Evolutionary conservation across 2,888 invertebrate genomes (phyloP).

Genomic region (Hymenopus coronatus): DNA sequence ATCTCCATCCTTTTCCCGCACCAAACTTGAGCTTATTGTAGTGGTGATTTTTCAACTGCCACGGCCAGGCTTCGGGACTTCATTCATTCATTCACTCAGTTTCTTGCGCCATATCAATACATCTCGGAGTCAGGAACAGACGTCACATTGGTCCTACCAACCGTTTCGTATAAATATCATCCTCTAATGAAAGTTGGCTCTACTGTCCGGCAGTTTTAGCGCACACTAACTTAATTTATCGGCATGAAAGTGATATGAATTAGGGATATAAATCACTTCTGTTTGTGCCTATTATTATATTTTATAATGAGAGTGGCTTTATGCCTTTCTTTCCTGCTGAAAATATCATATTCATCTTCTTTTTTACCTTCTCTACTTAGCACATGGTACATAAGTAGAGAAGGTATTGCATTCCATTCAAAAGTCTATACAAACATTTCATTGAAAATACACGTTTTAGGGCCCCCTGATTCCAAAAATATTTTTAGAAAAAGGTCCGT

Average conservation of each 20-base stretch:
- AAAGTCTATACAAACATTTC: too few relatives aligned
- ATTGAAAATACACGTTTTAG: too few relatives aligned
- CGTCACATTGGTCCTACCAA: conserved; percentile 7
- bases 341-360: too few relatives aligned
- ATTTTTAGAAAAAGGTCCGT: too few relatives aligned
- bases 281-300: neutral
- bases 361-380: too few relatives aligned
- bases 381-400: too few relatives aligned
- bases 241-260: neutral
- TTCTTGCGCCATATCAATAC: conserved; percentile 35
- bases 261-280: too few relatives aligned
- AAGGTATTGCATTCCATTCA: too few relatives aligned
- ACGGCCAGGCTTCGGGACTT: conserved; percentile 30
- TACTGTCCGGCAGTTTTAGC: neutral
- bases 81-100: conserved; percentile 31
- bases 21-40: conserved; percentile 23
- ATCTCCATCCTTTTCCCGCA: neutral
- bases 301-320: neutral
- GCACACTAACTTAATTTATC: neutral
- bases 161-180: conserved; percentile 7
- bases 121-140: conserved; percentile 31
- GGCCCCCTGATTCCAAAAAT: too few relatives aligned
- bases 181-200: neutral
- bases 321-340: too few relatives aligned
- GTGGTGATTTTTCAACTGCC: conserved; percentile 35